Evolutionary conservation across 2,113 vertebrate species (phyloP), one percentile per base, ranked within the genome.

Genomic region (Gobius niger): DNA sequence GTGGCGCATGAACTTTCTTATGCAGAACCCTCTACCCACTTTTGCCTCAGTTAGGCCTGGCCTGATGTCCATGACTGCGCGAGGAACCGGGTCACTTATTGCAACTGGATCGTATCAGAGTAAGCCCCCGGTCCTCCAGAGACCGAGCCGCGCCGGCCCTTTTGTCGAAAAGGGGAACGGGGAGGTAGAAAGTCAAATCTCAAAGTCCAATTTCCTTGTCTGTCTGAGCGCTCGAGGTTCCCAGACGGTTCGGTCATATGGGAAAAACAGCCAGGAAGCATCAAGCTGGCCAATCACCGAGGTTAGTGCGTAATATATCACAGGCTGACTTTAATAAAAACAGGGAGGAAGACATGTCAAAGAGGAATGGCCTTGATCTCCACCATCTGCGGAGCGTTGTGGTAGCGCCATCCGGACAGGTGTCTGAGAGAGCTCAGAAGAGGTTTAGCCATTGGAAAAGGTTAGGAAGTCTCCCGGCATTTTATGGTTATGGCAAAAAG

Each of bases 291-390:
- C 67, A 71, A 42, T 72, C 80, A 57, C 9, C n/a, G n/a, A 63
- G 59, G 67, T 77, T 59, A 59, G 69, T 65, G 42, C 42, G 80
- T 74, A 78, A 82, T 81, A 74, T 65, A 82, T 76, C 67, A 68
- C 72, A 82, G 83, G 63, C 69, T 9, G 40, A 63, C 51, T 72
- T 50, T 56, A 81, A 81, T 78, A 74, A 78, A 75, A 80, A 50
- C 52, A 73, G 69, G 63, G 67, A 75, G 72, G 77, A 83, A 79
- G 82, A 68, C 67, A 59, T 74, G 82, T 76, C 76, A 81, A 16
- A 57, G 44, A 73, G 68, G 70, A 80, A 81, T 70, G 75, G 76
- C 82, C 80, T 85, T 83, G 83, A 89, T 85, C 70, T 78, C 24
- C 5, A 47, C 63, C 56, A 47, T 82, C 82, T 88, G 85, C 63